Evolutionary conservation across 2,113 vertebrate species (phyloP).

Genomic region (Taurulus bubalis): DNA sequence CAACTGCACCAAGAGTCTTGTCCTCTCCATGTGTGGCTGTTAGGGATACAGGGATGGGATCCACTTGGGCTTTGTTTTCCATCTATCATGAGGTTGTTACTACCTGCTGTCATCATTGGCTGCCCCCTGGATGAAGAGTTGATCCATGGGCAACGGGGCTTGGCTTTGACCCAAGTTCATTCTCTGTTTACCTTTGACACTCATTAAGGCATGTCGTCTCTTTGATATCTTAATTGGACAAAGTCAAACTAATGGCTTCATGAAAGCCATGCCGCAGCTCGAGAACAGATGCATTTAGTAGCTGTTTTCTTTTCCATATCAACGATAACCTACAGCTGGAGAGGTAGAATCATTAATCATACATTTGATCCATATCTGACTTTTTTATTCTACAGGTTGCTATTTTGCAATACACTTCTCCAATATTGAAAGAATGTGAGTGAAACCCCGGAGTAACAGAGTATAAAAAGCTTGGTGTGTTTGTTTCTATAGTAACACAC

Average conservation of each 20-base stretch:
- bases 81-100: conserved; percentile 71
- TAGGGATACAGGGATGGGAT: conserved; percentile 29
- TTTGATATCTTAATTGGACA: conserved; percentile 50
- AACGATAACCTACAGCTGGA: neutral
- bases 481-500: conserved; percentile 79
- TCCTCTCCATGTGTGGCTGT: too few species aligned
- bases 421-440: conserved; percentile 33
- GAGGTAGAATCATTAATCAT: neutral
- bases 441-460: conserved; percentile 48
- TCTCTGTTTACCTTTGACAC: conserved; percentile 63
- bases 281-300: neutral
- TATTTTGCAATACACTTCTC: conserved; percentile 13
- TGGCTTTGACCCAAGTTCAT: conserved; percentile 54
- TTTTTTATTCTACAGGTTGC: too few species aligned
- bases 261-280: neutral
- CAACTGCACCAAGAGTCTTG: conserved; percentile 10
- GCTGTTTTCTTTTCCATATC: neutral
- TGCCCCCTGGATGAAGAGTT: conserved; percentile 50
- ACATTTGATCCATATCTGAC: neutral
- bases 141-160: conserved; percentile 47
- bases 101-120: conserved; percentile 70
- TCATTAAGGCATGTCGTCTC: conserved; percentile 52
- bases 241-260: conserved; percentile 46
- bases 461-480: conserved; percentile 74
- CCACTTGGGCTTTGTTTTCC: conserved; percentile 58